A percentile compares a stretch with the other conserved stretches of the same genome.
Evolutionary conservation across 2,888 invertebrate genomes (phyloP).

Genomic region (Lamproptera curius): DNA sequence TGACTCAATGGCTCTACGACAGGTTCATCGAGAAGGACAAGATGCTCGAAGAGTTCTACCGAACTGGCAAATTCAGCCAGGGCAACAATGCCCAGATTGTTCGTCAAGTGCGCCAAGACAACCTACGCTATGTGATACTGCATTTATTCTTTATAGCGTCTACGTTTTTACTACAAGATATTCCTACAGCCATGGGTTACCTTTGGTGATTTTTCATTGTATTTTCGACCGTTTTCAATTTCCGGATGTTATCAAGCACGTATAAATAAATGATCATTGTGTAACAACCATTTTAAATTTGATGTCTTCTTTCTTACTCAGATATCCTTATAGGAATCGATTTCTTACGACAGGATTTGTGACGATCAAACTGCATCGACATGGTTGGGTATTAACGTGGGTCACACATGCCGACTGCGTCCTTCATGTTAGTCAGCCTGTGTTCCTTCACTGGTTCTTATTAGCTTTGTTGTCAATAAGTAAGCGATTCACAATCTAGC

Average conservation of each 20-base stretch:
- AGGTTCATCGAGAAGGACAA: conserved; percentile 93
- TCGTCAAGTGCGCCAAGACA: conserved; percentile 84
- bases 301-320: too few relatives aligned
- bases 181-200: conserved; percentile 61
- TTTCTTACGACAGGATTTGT: too few relatives aligned
- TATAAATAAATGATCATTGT: too few relatives aligned
- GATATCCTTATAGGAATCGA: too few relatives aligned
- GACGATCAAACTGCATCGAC: too few relatives aligned
- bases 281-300: too few relatives aligned
- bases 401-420: too few relatives aligned
- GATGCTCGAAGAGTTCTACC: conserved; percentile 90
- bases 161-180: conserved; percentile 83
- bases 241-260: conserved; percentile 11
- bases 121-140: conserved; percentile 84
- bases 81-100: conserved; percentile 60
- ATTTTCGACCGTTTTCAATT: conserved; percentile 16
- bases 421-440: too few relatives aligned
- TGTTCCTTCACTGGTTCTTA: too few relatives aligned
- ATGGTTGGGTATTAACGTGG: too few relatives aligned
- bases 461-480: too few relatives aligned
- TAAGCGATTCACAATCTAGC: too few relatives aligned
- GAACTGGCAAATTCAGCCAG: conserved; percentile 82
- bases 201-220: conserved; percentile 44
- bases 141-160: conserved; percentile 90
- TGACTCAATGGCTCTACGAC: conserved; percentile 93